Conservation (phyloP, 2,113 vertebrate genomes). For the Misgurnus mizolepis region DNA sequence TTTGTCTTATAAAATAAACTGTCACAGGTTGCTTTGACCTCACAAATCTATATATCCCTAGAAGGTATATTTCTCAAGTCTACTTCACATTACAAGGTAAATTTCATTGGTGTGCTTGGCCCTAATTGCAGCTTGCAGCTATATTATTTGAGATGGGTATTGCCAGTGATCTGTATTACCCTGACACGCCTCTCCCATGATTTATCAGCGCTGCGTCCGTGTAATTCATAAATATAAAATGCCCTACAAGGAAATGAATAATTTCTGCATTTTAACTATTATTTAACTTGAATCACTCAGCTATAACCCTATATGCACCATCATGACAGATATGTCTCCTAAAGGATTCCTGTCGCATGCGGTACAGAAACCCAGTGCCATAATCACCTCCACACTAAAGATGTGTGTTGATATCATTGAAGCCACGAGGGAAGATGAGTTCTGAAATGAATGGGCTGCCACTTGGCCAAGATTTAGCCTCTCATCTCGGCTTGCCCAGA, state of each 20-base stretch:
- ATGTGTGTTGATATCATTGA: constrained; percentile 61
- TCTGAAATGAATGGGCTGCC: constrained; percentile 59
- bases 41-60: no score
- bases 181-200: neutral
- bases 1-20: no score
- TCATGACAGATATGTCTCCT: constrained; percentile 48
- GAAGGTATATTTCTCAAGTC: no score
- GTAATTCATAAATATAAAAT: constrained; percentile 15
- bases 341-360: constrained; percentile 45
- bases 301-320: constrained; percentile 44
- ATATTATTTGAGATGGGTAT: neutral
- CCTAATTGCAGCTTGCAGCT: no score
- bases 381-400: constrained; percentile 58
- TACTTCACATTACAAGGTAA: no score
- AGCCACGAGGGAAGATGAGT: constrained; percentile 49
- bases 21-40: no score
- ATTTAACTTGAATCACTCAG: constrained; percentile 60
- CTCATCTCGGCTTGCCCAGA: constrained; percentile 51
- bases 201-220: constrained; percentile 12
- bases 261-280: constrained; percentile 61
- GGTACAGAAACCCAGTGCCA: constrained; percentile 50
- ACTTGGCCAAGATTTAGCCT: constrained; percentile 63
- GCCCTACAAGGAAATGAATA: constrained; percentile 24
- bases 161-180: neutral
- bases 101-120: no score